phyloP scores from a whole-genome alignment of 2,113 vertebrate genomes.

The Sisor rabdophorus region DNA sequence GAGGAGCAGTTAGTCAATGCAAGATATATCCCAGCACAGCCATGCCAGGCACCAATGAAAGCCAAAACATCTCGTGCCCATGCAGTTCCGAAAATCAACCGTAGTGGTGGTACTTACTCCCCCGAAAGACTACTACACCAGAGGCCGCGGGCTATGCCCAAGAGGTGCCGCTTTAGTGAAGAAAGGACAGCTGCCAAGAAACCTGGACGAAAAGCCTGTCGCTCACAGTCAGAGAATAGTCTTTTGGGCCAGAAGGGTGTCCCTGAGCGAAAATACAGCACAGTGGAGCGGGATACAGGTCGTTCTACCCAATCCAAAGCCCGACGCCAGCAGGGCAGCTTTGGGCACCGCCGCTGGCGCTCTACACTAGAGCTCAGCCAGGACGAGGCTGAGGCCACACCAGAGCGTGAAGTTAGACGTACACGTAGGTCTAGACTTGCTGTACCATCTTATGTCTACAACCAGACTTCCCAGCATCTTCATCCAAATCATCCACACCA shows the following conservation, averaged over 20 bases:
- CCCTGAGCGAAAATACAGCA: slow-evolving; percentile 69
- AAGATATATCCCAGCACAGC: slow-evolving; percentile 77
- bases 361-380: slow-evolving; percentile 80
- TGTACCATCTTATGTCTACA: slow-evolving; percentile 49
- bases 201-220: slow-evolving; percentile 70
- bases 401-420: slow-evolving; percentile 52
- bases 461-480: slow-evolving; percentile 38
- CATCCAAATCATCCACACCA: slow-evolving; percentile 45
- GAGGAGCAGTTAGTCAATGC: slow-evolving; percentile 75
- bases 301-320: slow-evolving; percentile 55
- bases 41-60: slow-evolving; percentile 59
- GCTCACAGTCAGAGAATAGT: slow-evolving; percentile 82
- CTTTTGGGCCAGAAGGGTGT: slow-evolving; percentile 64
- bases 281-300: slow-evolving; percentile 68
- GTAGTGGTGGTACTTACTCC: slow-evolving; percentile 45
- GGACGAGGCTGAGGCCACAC: slow-evolving; percentile 59
- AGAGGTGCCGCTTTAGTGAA: slow-evolving; percentile 73
- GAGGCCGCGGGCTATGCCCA: slow-evolving; percentile 57
- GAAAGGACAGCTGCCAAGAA: slow-evolving; percentile 57
- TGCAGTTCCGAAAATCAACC: slow-evolving; percentile 51
- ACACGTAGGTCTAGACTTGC: slow-evolving; percentile 56
- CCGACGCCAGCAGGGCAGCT: slow-evolving; percentile 61
- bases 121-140: slow-evolving; percentile 52
- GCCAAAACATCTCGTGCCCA: slow-evolving; percentile 51
- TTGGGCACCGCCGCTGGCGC: slow-evolving; percentile 70